Percentiles rank a stretch among this genome's conserved stretches.
These are phyloP conservation scores for Tupaia chinensis DNA, from an alignment of 2,113 vertebrate genomes.

Conservation along the genomic window DNA sequence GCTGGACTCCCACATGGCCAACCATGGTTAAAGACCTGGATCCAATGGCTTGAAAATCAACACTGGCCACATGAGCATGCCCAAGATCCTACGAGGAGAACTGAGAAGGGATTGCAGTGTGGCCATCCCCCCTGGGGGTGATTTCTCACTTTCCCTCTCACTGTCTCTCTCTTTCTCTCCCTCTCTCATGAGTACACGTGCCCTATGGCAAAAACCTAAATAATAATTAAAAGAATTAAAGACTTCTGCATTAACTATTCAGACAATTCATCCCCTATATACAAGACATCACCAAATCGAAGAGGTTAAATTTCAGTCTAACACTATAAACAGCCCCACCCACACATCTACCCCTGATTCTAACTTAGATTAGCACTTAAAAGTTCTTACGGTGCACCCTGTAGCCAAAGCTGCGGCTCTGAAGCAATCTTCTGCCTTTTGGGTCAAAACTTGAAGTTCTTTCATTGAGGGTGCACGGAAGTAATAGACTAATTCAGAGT, in stretches of 20 bases:
- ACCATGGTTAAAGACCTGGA: no score
- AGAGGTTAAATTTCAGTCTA: conserved; percentile 11
- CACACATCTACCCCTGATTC: conserved; percentile 3
- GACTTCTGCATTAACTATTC: not conserved
- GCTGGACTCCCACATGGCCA: no score
- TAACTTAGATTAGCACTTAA: conserved; percentile 44
- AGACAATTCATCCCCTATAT: not conserved
- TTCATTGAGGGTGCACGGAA: conserved; percentile 89
- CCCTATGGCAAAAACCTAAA: no score
- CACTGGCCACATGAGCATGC: no score
- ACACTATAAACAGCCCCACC: not conserved
- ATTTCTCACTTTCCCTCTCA: no score
- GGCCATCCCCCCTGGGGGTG: no score
- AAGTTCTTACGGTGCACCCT: conserved; percentile 90
- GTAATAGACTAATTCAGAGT: conserved; percentile 92
- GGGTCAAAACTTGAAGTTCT: conserved; percentile 90
- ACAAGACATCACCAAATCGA: not conserved
- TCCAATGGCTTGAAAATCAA: no score
- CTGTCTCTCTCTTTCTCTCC: no score
- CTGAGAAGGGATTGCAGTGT: no score
- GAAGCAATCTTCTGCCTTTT: conserved; percentile 93
- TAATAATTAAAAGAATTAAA: not conserved
- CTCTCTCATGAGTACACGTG: no score
- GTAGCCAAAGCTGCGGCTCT: conserved; percentile 92
- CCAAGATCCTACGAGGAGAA: no score